A percentile compares a stretch with the other conserved stretches of the same genome.
These are phyloP conservation scores for Manduca sexta DNA, from an alignment of 1,140 invertebrate genomes.

Conservation along the genomic window DNA sequence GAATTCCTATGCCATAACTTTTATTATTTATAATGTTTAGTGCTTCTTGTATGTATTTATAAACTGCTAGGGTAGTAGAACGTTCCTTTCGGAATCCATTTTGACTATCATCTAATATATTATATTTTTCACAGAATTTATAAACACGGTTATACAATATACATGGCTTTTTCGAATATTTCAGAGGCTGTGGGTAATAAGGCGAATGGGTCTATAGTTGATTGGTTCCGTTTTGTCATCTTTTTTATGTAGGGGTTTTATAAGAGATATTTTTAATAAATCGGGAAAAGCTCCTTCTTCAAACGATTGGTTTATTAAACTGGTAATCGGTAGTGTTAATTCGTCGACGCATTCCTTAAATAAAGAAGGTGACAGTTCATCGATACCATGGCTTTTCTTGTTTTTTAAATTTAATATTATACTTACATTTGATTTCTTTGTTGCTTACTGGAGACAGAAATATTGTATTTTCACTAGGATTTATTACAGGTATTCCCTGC, in stretches of 20 bases:
- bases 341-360: neutral
- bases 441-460: too few relatives aligned
- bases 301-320: constrained; percentile 7
- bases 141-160: constrained; percentile 2
- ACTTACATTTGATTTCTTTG: too few relatives aligned
- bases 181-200: constrained; percentile 8
- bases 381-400: too few relatives aligned
- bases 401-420: too few relatives aligned
- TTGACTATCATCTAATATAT: constrained; percentile 9
- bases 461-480: too few relatives aligned
- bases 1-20: constrained; percentile 7
- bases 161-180: constrained; percentile 6
- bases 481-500: too few relatives aligned
- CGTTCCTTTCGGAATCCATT: constrained; percentile 8
- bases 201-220: constrained; percentile 12
- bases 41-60: neutral
- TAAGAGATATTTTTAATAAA: constrained; percentile 7
- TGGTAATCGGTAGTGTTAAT: neutral
- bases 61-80: constrained; percentile 1
- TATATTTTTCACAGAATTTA: constrained; percentile 8
- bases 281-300: constrained; percentile 2
- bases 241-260: constrained; percentile 12
- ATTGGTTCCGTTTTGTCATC: constrained; percentile 1
- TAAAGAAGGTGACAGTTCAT: too few relatives aligned
- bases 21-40: constrained; percentile 7